Conservation (phyloP, 1,140 invertebrate genomes). For the Cherax quadricarinatus region DNA sequence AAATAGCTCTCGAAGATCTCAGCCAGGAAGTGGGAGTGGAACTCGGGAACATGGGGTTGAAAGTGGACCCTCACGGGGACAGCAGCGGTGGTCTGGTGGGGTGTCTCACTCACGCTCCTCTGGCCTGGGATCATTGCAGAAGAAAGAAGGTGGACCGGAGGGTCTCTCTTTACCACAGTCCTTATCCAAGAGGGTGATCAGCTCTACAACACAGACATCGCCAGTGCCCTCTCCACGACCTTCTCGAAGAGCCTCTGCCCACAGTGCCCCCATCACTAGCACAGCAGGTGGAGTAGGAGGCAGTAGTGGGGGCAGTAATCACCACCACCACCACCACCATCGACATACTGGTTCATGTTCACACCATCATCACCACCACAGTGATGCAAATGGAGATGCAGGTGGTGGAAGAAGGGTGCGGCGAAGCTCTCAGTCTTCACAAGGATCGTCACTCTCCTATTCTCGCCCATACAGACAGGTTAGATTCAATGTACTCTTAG, state of each 20-base stretch:
- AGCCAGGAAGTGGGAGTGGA: conserved; percentile 23
- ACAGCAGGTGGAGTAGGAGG: conserved; percentile 74
- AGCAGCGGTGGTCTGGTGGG: conserved; percentile 36
- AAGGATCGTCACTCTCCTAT: conserved; percentile 76
- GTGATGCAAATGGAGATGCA: conserved; percentile 36
- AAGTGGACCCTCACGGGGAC: conserved; percentile 38
- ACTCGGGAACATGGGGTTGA: conserved; percentile 9
- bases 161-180: conserved; percentile 57
- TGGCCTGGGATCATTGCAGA: conserved; percentile 62
- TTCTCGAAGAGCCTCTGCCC: conserved; percentile 76
- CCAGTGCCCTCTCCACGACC: conserved; percentile 72
- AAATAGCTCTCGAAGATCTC: conserved; percentile 27
- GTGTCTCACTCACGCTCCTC: conserved; percentile 52
- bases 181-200: conserved; percentile 74
- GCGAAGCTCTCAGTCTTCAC: conserved; percentile 77
- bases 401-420: conserved; percentile 62
- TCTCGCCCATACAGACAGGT: conserved; percentile 75
- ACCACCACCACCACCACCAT: conserved; percentile 47
- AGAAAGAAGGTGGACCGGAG: conserved; percentile 47
- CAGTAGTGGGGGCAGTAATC: conserved; percentile 75
- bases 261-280: conserved; percentile 75
- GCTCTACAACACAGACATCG: conserved; percentile 70
- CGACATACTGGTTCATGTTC: conserved; percentile 68
- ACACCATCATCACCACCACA: conserved; percentile 78
- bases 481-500: background rate